These are phyloP conservation scores for Polypedilum pembai DNA, from an alignment of 1,140 invertebrate species.

Conservation along the genomic window DNA sequence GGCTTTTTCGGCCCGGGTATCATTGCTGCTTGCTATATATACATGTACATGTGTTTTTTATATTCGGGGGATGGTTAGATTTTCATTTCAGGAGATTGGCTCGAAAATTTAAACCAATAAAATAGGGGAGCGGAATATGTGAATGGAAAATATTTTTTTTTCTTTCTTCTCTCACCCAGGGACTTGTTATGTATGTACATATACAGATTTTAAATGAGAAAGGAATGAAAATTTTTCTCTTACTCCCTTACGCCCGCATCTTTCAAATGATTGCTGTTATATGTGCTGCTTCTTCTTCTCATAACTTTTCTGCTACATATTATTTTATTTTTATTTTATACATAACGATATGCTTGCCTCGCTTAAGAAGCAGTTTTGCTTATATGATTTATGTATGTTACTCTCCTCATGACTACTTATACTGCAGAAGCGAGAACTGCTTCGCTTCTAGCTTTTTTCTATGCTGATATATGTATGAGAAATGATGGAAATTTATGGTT, in stretches of 20 bases:
- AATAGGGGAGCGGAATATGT: not conserved
- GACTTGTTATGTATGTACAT: conserved; percentile 22
- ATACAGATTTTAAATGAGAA: conserved; percentile 25
- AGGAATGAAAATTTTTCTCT: not conserved
- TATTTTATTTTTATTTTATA: conserved; percentile 14
- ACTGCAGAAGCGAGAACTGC: conserved; percentile 10
- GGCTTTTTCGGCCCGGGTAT: not conserved
- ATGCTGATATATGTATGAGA: not conserved
- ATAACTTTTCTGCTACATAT: conserved; percentile 20
- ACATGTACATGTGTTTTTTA: too few relatives aligned
- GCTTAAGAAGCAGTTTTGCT: conserved; percentile 5
- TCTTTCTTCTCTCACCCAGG: not conserved
- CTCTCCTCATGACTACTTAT: not conserved
- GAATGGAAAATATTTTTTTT: not conserved
- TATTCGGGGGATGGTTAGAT: not conserved
- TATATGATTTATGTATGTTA: not conserved
- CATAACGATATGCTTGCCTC: not conserved
- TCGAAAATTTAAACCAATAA: conserved; percentile 26
- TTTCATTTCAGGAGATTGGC: not conserved
- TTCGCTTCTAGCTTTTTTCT: not conserved
- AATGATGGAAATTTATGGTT: conserved; percentile 18
- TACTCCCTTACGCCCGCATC: not conserved
- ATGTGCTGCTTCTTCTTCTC: not conserved
- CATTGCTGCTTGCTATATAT: not conserved
- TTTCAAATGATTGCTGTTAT: not conserved